Evolutionary conservation across 2,888 invertebrate species (phyloP).

Genomic region (Agonopterix alstromeriana): DNA sequence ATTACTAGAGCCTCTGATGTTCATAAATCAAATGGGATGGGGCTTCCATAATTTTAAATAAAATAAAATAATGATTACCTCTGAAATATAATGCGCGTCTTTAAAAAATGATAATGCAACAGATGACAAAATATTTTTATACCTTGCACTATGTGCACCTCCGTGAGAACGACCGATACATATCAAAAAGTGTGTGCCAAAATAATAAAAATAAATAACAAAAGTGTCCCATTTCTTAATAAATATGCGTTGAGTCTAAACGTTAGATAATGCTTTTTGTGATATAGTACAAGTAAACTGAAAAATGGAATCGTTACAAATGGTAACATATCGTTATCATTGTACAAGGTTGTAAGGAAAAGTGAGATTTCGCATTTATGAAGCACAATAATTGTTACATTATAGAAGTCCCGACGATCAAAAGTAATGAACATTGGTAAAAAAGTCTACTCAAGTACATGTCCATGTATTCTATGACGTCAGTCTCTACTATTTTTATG

Average conservation of each 20-base stretch:
- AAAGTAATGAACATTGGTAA: background rate
- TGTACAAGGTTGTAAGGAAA: constrained; percentile 23
- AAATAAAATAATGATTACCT: background rate
- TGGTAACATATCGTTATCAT: constrained; percentile 14
- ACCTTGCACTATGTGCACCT: constrained; percentile 18
- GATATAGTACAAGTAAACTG: constrained; percentile 18
- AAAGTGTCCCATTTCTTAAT: constrained; percentile 44
- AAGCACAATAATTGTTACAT: background rate
- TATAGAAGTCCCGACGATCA: background rate
- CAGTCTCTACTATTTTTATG: constrained; percentile 9
- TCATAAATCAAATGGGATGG: constrained; percentile 14
- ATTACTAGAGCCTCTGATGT: constrained; percentile 8
- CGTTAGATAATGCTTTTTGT: constrained; percentile 17
- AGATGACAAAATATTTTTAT: constrained; percentile 29
- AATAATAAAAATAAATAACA: constrained; percentile 24
- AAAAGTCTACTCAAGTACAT: background rate
- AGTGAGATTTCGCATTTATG: constrained; percentile 12
- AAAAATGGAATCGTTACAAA: constrained; percentile 12
- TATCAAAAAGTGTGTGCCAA: constrained; percentile 63
- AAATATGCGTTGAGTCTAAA: background rate
- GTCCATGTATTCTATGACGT: background rate
- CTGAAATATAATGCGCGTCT: background rate
- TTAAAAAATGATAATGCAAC: constrained; percentile 1
- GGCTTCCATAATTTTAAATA: constrained; percentile 27
- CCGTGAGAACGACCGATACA: constrained; percentile 30